A percentile compares a stretch with the other conserved stretches of the same genome.
These are phyloP conservation scores for Megaceryle maxima DNA, from an alignment of 2,113 vertebrate genomes.

Conservation along the genomic window DNA sequence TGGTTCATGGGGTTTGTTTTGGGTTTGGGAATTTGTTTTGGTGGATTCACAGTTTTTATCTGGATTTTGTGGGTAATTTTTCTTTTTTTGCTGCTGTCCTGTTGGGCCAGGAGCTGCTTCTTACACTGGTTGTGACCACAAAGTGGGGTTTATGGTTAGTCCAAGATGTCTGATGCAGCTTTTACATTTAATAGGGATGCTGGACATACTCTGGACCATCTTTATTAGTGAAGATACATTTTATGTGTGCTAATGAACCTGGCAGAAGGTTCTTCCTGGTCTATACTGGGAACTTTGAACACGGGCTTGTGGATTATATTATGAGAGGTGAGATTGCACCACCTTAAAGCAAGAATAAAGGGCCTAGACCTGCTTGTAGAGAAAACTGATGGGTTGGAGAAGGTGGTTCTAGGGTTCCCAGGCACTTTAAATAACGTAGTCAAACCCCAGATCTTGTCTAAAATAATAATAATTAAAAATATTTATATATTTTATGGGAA, in stretches of 20 bases:
- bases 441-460: neutral
- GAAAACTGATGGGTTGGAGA: neutral
- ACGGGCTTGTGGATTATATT: rapidly evolving
- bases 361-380: neutral
- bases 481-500: neutral
- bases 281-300: neutral
- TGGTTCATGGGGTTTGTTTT: neutral
- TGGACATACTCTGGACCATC: neutral
- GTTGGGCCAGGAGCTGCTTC: neutral
- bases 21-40: neutral
- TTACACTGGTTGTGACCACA: neutral
- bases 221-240: neutral
- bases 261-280: rapidly evolving
- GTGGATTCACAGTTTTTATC: neutral
- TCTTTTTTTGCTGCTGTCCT: no score
- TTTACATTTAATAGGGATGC: neutral
- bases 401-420: neutral
- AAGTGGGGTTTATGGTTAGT: neutral
- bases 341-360: neutral
- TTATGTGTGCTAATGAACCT: rapidly evolving
- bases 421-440: rapidly evolving
- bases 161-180: neutral
- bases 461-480: neutral
- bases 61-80: neutral
- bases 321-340: neutral